Conservation (phyloP, 2,797 vertebrate genomes). For the Alosa sapidissima region DNA sequence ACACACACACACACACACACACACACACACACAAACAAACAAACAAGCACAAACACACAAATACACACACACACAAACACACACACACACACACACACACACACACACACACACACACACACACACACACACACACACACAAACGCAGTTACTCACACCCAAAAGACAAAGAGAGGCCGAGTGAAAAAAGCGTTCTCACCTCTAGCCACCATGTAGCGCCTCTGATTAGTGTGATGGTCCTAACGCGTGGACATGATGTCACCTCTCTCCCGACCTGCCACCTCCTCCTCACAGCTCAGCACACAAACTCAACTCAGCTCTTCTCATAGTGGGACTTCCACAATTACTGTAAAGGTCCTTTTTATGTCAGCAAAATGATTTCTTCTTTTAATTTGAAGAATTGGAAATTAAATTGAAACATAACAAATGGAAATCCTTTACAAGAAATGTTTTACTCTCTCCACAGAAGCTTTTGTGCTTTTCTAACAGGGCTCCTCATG, state of each 20-base stretch:
- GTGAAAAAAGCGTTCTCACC: not conserved
- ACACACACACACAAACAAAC: not conserved
- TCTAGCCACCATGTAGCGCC: not conserved
- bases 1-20: not conserved
- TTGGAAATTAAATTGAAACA: not conserved
- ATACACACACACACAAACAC: not conserved
- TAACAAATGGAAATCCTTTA: not conserved
- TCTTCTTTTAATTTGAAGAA: not conserved
- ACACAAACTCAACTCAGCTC: not conserved
- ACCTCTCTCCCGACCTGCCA: conserved; percentile 32
- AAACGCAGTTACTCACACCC: not conserved
- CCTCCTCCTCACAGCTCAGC: not conserved
- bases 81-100: not conserved
- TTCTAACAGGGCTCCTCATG: not conserved
- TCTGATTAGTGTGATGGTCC: conserved; percentile 30
- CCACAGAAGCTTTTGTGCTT: not conserved
- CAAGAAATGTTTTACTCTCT: not conserved
- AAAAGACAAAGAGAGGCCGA: not conserved
- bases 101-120: conserved; percentile 20
- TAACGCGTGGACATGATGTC: conserved; percentile 49
- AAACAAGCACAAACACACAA: not conserved
- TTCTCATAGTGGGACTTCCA: not conserved
- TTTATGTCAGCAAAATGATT: not conserved
- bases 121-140: conserved; percentile 19
- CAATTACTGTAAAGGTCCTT: not conserved